Base-by-base conservation (phyloP, 2,113 vertebrate genomes). In the Capreolus pygargus region DNA sequence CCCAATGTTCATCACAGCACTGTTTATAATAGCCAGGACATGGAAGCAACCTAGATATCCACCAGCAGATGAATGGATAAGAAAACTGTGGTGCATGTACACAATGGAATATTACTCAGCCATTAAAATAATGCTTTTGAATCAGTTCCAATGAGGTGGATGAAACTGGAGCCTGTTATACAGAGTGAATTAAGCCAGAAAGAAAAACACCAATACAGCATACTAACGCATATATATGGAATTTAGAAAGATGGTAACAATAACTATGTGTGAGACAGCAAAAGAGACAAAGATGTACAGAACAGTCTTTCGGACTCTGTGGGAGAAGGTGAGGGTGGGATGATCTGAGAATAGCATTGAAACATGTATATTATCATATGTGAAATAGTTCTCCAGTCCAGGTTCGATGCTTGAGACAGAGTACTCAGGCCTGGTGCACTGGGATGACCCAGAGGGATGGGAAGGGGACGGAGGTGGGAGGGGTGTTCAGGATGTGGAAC, bases 331-430 rank as follows among this genome's bases (percentile, higher is more conserved):
- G 7, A 17, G 7, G 30, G 61, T 64, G 61, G 61, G 61, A 33
- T 64, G 7, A 33, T 64, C 30, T 64, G 30, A 33, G 61, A 64
- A 33, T 33, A 33, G 15, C 7, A 33, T 64, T 64, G 15, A 64
- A 64, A 33, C 30, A 64, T 7, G 15, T 50, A 50, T 50, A 50
- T 64, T 64, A 64, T 64, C 14, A 64, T 33, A 33, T 64, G 15
- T 33, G 61, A 64, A 64, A 33, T 3, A 33, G 7, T 33, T 33
- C 61, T 16, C 61, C 30, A 64, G 61, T 64, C 30, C 15, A 64
- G 6, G 30, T 64, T 64, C 0, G 0, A 64, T 64, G 30, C 0
- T 7, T 33, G 61, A 64, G 7, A 16, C 16, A 64, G 30, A 30
- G 30, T 64, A 30, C 61, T 64, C 30, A 33, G 15, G 30, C 15